These are phyloP conservation scores for Porites evermanni DNA, from an alignment of 92 coral and sea anemone species.

Conservation along the genomic window DNA sequence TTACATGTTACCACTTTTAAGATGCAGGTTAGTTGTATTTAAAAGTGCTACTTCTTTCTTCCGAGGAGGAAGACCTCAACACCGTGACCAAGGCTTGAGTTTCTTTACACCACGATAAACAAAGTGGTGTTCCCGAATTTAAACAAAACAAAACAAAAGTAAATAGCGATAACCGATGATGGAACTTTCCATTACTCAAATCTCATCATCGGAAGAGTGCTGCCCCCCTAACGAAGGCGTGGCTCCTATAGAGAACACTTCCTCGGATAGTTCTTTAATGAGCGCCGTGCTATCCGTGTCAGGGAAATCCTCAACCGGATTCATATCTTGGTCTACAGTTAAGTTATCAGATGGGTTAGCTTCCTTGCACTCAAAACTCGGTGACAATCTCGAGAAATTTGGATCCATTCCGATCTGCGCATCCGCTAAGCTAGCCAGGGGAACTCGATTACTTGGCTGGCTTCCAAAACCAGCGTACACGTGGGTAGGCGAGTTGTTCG, in stretches of 20 bases:
- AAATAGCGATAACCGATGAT: not conserved
- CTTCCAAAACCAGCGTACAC: constrained; percentile 31
- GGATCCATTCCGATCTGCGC: constrained; percentile 63
- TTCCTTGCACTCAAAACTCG: constrained; percentile 70
- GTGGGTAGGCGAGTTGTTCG: constrained; percentile 39
- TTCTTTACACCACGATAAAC: not conserved
- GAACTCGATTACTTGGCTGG: constrained; percentile 19
- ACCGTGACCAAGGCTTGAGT: not conserved
- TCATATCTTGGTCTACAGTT: constrained; percentile 72
- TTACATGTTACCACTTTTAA: not conserved
- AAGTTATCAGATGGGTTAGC: constrained; percentile 56
- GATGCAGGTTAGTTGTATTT: not conserved
- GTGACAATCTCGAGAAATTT: constrained; percentile 72
- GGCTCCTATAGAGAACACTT: constrained; percentile 92
- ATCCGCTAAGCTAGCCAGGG: constrained; percentile 35
- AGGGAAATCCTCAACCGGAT: constrained; percentile 81
- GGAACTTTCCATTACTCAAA: constrained; percentile 5
- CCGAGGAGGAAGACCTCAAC: not conserved
- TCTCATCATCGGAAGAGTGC: constrained; percentile 79
- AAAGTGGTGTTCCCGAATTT: not conserved
- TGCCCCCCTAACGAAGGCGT: constrained; percentile 72
- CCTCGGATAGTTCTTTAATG: constrained; percentile 87
- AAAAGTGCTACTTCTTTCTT: not conserved
- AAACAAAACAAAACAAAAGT: not conserved
- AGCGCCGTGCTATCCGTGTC: constrained; percentile 92